phyloP scores from a whole-genome alignment of 1,140 invertebrate species.

The Agraylea sexmaculata region DNA sequence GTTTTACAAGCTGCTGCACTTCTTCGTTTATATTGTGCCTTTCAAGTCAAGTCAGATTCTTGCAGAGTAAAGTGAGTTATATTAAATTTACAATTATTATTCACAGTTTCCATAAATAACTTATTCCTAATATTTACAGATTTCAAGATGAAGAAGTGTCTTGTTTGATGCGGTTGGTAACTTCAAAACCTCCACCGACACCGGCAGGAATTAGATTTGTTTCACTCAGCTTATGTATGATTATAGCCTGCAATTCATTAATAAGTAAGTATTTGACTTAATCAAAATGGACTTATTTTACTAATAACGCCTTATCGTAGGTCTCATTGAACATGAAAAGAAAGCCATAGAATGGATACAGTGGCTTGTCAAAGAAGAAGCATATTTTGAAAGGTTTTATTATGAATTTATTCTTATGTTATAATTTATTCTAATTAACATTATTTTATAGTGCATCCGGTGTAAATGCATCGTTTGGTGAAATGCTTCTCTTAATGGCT shows the following conservation, averaged over 20 bases:
- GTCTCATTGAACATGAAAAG: conserved; percentile 67
- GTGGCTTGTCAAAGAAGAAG: conserved; percentile 84
- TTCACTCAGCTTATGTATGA: conserved; percentile 85
- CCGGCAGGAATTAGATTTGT: conserved; percentile 87
- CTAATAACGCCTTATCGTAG: conserved; percentile 23
- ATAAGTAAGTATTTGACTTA: conserved; percentile 43
- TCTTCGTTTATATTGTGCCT: conserved; percentile 78
- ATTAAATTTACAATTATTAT: not conserved
- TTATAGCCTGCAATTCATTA: conserved; percentile 86
- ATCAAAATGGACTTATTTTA: conserved; percentile 3
- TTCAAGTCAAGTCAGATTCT: conserved; percentile 89
- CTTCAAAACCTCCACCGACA: conserved; percentile 78
- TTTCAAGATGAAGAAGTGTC: conserved; percentile 89
- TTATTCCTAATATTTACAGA: conserved; percentile 31
- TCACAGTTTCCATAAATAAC: not conserved
- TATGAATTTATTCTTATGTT: not conserved
- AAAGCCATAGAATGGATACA: conserved; percentile 89
- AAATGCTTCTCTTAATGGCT: conserved; percentile 90
- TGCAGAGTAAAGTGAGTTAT: conserved; percentile 67
- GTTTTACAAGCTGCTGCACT: conserved; percentile 73
- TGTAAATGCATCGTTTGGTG: conserved; percentile 79
- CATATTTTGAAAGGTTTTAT: conserved; percentile 59
- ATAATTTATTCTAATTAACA: not conserved
- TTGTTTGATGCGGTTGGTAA: conserved; percentile 72
- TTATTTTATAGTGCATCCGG: conserved; percentile 48